phyloP scores from a whole-genome alignment of 2,113 vertebrate species.

The Climacteris rufus region DNA sequence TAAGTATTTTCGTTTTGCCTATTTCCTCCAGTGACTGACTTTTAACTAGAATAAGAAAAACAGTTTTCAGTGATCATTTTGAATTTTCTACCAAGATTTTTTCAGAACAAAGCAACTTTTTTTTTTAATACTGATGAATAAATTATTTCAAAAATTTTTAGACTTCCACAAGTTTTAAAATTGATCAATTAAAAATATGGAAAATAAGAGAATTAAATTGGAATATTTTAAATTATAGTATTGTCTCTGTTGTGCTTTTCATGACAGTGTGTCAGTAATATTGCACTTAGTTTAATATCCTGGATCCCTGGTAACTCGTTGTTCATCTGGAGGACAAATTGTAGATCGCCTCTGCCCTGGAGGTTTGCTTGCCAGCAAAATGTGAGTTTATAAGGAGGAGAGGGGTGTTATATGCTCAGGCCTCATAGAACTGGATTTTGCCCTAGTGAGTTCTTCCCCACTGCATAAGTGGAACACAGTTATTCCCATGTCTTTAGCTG shows the following conservation, averaged over 20 bases:
- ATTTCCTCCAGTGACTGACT: not conserved
- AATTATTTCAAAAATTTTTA: not conserved
- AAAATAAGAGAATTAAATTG: not conserved
- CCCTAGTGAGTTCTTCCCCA: not conserved
- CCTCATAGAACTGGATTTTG: not conserved
- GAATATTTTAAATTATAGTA: not conserved
- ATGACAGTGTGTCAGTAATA: not conserved
- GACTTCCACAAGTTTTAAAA: not conserved
- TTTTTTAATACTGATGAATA: not conserved
- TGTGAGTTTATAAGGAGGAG: not conserved
- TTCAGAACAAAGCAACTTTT: not conserved
- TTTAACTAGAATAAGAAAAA: not conserved
- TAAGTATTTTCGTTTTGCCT: not conserved
- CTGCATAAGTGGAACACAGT: not conserved
- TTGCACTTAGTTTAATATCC: not conserved
- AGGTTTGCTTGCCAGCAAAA: not conserved
- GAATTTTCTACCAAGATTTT: not conserved
- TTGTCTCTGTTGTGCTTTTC: not conserved
- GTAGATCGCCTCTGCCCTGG: not conserved
- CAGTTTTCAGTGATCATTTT: not conserved
- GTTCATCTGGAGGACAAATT: rapidly evolving
- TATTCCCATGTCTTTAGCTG: not conserved
- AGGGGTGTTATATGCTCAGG: not conserved
- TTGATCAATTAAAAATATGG: not conserved
- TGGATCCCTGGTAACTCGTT: not conserved